A percentile compares a stretch with the other conserved stretches of the same genome.
phyloP scores from a whole-genome alignment of 2,888 invertebrate species.

The Folsomia candida region DNA sequence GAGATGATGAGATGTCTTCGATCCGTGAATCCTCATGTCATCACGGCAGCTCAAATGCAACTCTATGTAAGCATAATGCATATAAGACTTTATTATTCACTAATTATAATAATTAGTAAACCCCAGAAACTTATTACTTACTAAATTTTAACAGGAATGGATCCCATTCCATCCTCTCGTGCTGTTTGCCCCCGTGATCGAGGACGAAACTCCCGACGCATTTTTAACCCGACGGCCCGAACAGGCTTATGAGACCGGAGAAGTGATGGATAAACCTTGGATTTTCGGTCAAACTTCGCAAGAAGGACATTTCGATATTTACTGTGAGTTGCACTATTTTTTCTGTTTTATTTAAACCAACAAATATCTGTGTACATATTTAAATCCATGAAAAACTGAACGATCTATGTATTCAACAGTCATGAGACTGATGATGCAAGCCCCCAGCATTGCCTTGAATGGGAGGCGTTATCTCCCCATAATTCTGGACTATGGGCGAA shows the following conservation, averaged over 20 bases:
- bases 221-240: constrained; percentile 35
- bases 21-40: constrained; percentile 25
- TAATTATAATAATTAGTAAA: too few relatives aligned
- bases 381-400: too few relatives aligned
- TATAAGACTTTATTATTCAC: too few relatives aligned
- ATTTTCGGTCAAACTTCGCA: constrained; percentile 35
- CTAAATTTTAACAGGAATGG: constrained; percentile 28
- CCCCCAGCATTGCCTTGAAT: constrained; percentile 18
- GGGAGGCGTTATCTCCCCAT: constrained; percentile 30
- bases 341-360: too few relatives aligned
- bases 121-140: not conserved
- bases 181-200: constrained; percentile 38
- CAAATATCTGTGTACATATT: not conserved
- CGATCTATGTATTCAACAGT: constrained; percentile 27
- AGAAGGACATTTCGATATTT: constrained; percentile 41
- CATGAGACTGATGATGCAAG: constrained; percentile 36
- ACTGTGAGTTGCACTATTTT: constrained; percentile 28
- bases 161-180: constrained; percentile 37
- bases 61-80: constrained; percentile 28
- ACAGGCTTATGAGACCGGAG: constrained; percentile 30
- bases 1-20: constrained; percentile 30
- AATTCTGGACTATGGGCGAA: constrained; percentile 38
- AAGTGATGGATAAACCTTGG: constrained; percentile 36
- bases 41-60: constrained; percentile 27
- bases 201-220: constrained; percentile 26